Base-by-base conservation (phyloP, 2,113 vertebrate species). In the Rhinopomastus cyanomelas region DNA sequence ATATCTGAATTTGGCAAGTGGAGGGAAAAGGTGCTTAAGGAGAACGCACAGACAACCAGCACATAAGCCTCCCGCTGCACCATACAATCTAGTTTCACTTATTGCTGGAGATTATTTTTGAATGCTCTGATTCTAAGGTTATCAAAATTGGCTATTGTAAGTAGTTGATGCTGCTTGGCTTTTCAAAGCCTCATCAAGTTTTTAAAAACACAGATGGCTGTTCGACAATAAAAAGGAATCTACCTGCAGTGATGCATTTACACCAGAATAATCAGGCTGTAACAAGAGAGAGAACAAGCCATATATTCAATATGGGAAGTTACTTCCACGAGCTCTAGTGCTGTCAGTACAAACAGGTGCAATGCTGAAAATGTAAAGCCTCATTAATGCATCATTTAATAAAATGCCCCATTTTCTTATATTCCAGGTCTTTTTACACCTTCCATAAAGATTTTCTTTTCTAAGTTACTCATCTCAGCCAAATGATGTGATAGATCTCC, bases 151-250 rank as follows among this genome's bases (percentile, higher is more conserved):
- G 87, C 94, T 85, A 53, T 89, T 93, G 75, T 64, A 90, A 87
- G 92, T 57, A 82, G 72, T n/a, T 74, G 93, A 62, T 77, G 89
- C 64, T 76, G 85, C 89, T 91, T 89, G 89, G 87, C 78, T 93
- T 93, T 95, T 90, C 88, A 95, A 92, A 86, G 95, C 83, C 92
- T 93, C 95, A 88, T 95, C 89, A 92, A 94, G 88, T 22, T 90
- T 95, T 91, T 93, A 88, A 94, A 96, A 92, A 95, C 94, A 94
- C 92, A 91, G 93, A 95, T 95, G 95, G 95, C 88, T 95, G 83
- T 78, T 95, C 73, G 15, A 76, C 85, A 91, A 91, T 94, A 91
- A 95, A 72, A 49, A 29, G 11, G 22, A 71, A 34, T 69, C 71
- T 94, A 96, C 94, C 94, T 96, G 91, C 87, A 92, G 89, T 94